Evolutionary conservation across 2,888 invertebrate genomes (phyloP).

Genomic region (Ypsolopha sequella): DNA sequence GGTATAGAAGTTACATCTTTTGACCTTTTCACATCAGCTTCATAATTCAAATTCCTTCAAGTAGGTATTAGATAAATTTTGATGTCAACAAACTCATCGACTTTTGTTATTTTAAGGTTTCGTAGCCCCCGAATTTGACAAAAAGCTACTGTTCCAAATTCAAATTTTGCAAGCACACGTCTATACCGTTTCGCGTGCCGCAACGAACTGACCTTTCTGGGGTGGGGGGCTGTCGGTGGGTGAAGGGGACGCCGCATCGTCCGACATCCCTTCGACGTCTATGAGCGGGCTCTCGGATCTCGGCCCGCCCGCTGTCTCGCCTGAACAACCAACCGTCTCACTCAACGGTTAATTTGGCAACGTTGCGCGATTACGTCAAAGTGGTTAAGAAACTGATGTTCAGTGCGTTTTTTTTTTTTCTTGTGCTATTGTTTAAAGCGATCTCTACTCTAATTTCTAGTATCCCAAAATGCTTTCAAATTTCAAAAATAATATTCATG

Average conservation of each 20-base stretch:
- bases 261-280: slow-evolving; percentile 76
- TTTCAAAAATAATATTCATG: no score
- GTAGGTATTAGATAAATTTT: no score
- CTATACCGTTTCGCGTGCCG: slow-evolving; percentile 50
- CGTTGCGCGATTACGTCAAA: not conserved
- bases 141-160: no score
- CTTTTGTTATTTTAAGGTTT: no score
- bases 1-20: slow-evolving; percentile 37
- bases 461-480: no score
- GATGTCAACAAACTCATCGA: no score
- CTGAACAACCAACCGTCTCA: slow-evolving; percentile 38
- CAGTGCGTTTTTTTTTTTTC: not conserved
- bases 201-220: slow-evolving; percentile 72
- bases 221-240: slow-evolving; percentile 26
- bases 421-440: not conserved
- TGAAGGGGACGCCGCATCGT: slow-evolving; percentile 65
- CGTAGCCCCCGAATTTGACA: no score
- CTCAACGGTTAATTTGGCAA: not conserved
- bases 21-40: no score
- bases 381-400: not conserved
- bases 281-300: slow-evolving; percentile 74
- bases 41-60: no score
- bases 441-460: slow-evolving; percentile 15
- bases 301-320: slow-evolving; percentile 74
- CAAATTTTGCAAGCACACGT: slow-evolving; percentile 12